Evolutionary conservation across 2,797 vertebrate species (phyloP).

Genomic region (Sebastes hubbsi): DNA sequence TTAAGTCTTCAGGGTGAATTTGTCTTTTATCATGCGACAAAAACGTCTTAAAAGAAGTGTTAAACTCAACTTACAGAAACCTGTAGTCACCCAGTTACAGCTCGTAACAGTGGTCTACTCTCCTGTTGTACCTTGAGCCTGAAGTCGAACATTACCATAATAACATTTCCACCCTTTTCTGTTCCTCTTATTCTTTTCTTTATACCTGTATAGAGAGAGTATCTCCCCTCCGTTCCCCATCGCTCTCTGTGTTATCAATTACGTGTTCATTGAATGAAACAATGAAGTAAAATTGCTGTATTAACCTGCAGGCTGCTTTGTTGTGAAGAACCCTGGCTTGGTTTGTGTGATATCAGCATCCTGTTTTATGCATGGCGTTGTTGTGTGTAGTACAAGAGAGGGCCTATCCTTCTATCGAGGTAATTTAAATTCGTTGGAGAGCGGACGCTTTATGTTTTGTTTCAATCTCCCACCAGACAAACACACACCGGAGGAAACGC

Average conservation of each 20-base stretch:
- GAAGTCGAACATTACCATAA: background rate
- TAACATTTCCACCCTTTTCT: background rate
- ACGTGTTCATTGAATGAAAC: too few relatives aligned
- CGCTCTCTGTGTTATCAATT: too few relatives aligned
- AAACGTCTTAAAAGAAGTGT: background rate
- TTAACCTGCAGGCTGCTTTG: too few relatives aligned
- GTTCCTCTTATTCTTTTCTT: background rate
- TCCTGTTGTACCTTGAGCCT: background rate
- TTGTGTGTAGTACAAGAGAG: background rate
- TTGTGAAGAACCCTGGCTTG: too few relatives aligned
- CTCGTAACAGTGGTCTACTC: background rate
- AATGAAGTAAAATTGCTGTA: too few relatives aligned
- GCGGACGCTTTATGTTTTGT: background rate
- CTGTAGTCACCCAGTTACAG: background rate
- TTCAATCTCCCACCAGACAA: constrained; percentile 14
- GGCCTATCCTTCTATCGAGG: background rate
- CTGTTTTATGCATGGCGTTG: background rate
- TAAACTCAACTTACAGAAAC: background rate
- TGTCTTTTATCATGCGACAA: background rate
- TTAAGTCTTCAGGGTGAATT: background rate
- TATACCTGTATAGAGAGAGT: too few relatives aligned
- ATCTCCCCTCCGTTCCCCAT: too few relatives aligned
- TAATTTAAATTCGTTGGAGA: background rate
- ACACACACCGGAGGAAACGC: background rate
- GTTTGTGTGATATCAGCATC: too few relatives aligned